Evolutionary conservation across 2,888 invertebrate species (phyloP).

Genomic region (Tinea semifulvella): DNA sequence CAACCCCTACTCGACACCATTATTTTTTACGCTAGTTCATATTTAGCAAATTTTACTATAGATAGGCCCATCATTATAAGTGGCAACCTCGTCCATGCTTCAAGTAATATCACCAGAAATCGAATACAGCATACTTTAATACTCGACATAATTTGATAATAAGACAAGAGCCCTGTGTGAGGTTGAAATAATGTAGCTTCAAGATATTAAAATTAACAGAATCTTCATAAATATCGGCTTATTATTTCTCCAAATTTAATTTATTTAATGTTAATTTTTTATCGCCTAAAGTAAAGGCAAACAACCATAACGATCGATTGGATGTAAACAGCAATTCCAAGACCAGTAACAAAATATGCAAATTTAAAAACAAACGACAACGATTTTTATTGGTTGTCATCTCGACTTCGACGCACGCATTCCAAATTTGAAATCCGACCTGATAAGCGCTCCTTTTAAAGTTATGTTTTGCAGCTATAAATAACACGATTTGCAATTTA

Average conservation of each 20-base stretch:
- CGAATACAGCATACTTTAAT: too few species aligned
- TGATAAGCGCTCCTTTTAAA: slow-evolving; percentile 4
- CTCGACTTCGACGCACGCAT: slow-evolving; percentile 17
- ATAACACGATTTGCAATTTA: not conserved
- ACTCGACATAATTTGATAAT: too few species aligned
- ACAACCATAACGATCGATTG: not conserved
- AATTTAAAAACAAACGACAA: slow-evolving; percentile 30
- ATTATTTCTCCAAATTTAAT: not conserved
- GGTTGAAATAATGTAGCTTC: too few species aligned
- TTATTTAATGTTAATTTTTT: too few species aligned
- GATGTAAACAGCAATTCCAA: not conserved
- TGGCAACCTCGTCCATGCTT: too few species aligned
- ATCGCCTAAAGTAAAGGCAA: not conserved
- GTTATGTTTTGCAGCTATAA: slow-evolving; percentile 2
- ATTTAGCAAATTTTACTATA: not conserved
- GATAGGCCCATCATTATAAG: not conserved
- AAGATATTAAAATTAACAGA: slow-evolving; percentile 2
- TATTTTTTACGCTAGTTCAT: not conserved
- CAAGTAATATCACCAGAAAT: too few species aligned
- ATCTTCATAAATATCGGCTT: not conserved
- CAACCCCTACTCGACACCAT: too few species aligned
- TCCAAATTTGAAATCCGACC: slow-evolving; percentile 11
- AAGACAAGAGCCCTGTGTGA: too few species aligned
- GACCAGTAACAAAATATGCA: slow-evolving; percentile 23
- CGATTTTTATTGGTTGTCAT: slow-evolving; percentile 29